These are phyloP conservation scores for Rhinolophus sinicus DNA, from an alignment of 2,113 vertebrate species.

Conservation along the genomic window DNA sequence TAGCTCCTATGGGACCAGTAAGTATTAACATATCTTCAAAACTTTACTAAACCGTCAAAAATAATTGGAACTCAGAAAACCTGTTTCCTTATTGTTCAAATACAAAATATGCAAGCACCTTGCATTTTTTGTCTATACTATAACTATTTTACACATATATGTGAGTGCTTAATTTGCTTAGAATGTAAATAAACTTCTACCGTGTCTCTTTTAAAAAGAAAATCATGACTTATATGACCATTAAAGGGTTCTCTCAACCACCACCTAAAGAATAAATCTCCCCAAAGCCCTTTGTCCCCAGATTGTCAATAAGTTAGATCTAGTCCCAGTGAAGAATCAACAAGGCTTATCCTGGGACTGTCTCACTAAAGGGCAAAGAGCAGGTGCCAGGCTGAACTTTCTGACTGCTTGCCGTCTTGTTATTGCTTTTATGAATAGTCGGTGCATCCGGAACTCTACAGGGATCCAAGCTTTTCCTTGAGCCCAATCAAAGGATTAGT, in stretches of 20 bases:
- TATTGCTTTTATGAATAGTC: constrained; percentile 85
- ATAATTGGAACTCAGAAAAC: not conserved
- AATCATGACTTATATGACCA: not conserved
- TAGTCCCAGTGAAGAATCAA: constrained; percentile 70
- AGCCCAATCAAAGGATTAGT: constrained; percentile 91
- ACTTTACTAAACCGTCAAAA: not conserved
- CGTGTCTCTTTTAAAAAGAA: not conserved
- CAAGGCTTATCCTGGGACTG: constrained; percentile 64
- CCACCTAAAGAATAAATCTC: constrained; percentile 63
- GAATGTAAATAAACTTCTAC: not conserved
- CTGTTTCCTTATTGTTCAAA: not conserved
- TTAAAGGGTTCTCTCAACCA: not conserved
- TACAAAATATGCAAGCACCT: not conserved
- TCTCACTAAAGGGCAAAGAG: constrained; percentile 80
- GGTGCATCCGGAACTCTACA: constrained; percentile 80
- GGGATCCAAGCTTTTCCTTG: constrained; percentile 82
- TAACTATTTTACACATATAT: not conserved
- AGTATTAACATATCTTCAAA: constrained; percentile 29
- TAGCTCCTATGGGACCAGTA: not conserved
- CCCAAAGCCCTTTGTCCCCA: constrained; percentile 75
- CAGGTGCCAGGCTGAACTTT: constrained; percentile 81
- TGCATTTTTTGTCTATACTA: not conserved
- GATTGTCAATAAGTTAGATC: constrained; percentile 57
- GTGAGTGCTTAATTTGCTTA: not conserved
- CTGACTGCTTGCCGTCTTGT: constrained; percentile 77